Percentiles rank a stretch among this genome's conserved stretches.
phyloP scores from a whole-genome alignment of 1,140 invertebrate species.

The Augochlora pura region DNA sequence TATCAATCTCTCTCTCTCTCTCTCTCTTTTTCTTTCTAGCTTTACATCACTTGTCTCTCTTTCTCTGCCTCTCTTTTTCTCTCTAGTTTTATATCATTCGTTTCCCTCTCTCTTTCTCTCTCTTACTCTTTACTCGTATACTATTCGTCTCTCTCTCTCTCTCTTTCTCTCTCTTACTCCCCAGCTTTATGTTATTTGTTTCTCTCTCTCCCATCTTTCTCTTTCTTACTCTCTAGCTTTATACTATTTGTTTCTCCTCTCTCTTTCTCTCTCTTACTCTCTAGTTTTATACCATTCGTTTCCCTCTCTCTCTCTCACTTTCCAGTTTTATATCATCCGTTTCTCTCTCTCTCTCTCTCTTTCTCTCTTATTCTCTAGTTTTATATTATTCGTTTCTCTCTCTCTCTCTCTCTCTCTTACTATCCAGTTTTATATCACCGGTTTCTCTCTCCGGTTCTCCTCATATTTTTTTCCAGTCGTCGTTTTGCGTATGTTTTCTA shows the following conservation, averaged over 20 bases:
- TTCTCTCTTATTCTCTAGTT: too few species aligned
- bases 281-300: too few species aligned
- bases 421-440: too few species aligned
- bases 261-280: not conserved
- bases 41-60: too few species aligned
- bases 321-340: too few species aligned
- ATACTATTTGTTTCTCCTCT: too few species aligned
- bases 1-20: not conserved
- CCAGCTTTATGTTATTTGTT: too few species aligned
- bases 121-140: too few species aligned
- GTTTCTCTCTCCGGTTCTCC: not conserved
- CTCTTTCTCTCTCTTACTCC: too few species aligned
- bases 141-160: not conserved
- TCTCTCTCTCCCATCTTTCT: not conserved
- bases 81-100: too few species aligned
- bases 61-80: not conserved
- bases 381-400: not conserved
- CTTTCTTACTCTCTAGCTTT: too few species aligned
- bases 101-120: not conserved
- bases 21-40: not conserved
- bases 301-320: not conserved
- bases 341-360: not conserved
- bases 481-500: conserved; percentile 1
- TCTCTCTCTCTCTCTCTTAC: not conserved
- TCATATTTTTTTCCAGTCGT: not conserved